These are phyloP conservation scores for Sinocyclocheilus anophthalmus DNA, from an alignment of 2,113 vertebrate genomes.

Conservation along the genomic window DNA sequence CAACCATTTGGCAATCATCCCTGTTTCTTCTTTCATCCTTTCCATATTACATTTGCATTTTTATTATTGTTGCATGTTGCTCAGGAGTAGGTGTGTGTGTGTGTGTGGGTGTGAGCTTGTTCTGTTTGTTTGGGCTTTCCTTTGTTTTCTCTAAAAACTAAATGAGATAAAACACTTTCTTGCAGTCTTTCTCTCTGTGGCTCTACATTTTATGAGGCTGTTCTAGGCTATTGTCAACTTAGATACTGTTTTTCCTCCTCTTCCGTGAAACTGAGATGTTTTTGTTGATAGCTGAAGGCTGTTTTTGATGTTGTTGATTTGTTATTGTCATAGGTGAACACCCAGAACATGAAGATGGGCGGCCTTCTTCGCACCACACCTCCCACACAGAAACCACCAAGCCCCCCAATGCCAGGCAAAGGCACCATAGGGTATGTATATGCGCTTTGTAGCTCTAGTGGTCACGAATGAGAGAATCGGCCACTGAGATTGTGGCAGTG, in stretches of 20 bases:
- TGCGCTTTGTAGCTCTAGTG: not conserved
- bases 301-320: slow-evolving; percentile 24
- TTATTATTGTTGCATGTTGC: slow-evolving; percentile 23
- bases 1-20: slow-evolving; percentile 18
- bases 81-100: not conserved
- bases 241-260: not conserved
- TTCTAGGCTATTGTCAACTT: not conserved
- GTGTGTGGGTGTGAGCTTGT: slow-evolving; percentile 28
- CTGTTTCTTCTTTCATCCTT: slow-evolving; percentile 9
- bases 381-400: slow-evolving; percentile 94
- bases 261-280: too few species aligned
- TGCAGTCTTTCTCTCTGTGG: not conserved
- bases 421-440: slow-evolving; percentile 88
- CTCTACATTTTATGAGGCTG: not conserved
- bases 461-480: not conserved
- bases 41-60: slow-evolving; percentile 5
- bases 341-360: slow-evolving; percentile 91
- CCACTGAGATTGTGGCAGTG: not conserved
- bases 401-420: slow-evolving; percentile 88
- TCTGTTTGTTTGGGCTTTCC: slow-evolving; percentile 27
- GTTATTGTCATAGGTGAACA: slow-evolving; percentile 79
- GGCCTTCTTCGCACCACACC: slow-evolving; percentile 87
- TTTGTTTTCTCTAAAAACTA: slow-evolving; percentile 6
- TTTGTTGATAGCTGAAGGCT: slow-evolving; percentile 5
- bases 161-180: not conserved